Evolutionary conservation across 2,888 invertebrate species (phyloP).

Genomic region (Agrochola macilenta): DNA sequence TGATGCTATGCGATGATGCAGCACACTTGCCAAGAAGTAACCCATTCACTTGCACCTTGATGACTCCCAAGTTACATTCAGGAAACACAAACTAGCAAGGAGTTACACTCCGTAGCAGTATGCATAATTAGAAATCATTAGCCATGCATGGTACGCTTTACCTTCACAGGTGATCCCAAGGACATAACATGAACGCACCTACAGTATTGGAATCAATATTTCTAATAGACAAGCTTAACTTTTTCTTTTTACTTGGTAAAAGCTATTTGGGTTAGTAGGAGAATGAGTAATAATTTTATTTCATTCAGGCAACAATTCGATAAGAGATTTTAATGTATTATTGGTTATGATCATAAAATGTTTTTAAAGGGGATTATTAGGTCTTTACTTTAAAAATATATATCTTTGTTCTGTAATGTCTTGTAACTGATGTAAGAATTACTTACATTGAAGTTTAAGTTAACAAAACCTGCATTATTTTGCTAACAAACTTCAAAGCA

Average conservation of each 20-base stretch:
- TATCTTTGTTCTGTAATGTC: not conserved
- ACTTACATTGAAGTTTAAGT: not conserved
- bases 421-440: not conserved
- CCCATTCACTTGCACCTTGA: not conserved
- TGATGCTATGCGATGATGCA: not conserved
- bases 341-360: not conserved
- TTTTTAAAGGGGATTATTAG: not conserved
- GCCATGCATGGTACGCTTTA: slow-evolving; percentile 29
- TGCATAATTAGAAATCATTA: slow-evolving; percentile 39
- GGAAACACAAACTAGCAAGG: slow-evolving; percentile 25
- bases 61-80: slow-evolving; percentile 1
- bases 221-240: not conserved
- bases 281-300: not conserved
- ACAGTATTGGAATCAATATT: slow-evolving; percentile 20
- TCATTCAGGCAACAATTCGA: not conserved
- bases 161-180: slow-evolving; percentile 29
- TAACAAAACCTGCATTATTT: slow-evolving; percentile 16
- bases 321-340: not conserved
- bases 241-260: not conserved
- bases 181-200: slow-evolving; percentile 4
- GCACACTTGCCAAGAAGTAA: not conserved
- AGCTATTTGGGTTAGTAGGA: not conserved
- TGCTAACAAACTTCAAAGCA: not conserved
- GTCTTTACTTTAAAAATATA: not conserved
- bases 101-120: not conserved